phyloP scores from a whole-genome alignment of 2,888 invertebrate genomes.

The Listrodromus nycthemerus region DNA sequence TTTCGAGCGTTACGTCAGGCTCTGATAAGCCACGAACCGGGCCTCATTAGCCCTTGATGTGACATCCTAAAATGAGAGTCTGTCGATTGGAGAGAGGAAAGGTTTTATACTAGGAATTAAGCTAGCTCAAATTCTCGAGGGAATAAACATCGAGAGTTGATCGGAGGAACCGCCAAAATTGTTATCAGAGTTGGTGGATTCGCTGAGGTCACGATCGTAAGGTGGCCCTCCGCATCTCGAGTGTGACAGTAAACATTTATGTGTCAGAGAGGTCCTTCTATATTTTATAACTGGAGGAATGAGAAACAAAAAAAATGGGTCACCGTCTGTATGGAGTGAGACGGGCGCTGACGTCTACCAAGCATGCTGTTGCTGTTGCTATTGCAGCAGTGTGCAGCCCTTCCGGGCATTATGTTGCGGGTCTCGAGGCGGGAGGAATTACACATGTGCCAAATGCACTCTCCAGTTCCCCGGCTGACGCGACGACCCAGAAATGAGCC shows the following conservation, averaged over 20 bases:
- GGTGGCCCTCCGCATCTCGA: slow-evolving; percentile 22
- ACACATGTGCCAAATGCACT: slow-evolving; percentile 73
- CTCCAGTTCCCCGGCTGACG: slow-evolving; percentile 76
- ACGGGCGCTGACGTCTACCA: slow-evolving; percentile 29
- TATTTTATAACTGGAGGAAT: slow-evolving; percentile 23
- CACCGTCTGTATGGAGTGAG: slow-evolving; percentile 40
- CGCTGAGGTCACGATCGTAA: slow-evolving; percentile 19
- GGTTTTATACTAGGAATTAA: not conserved
- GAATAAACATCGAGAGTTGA: not conserved
- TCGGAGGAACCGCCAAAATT: slow-evolving; percentile 11
- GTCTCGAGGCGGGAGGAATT: slow-evolving; percentile 21
- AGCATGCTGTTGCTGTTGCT: not conserved
- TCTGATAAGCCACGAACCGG: not conserved
- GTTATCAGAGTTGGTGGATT: slow-evolving; percentile 6
- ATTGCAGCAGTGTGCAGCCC: slow-evolving; percentile 40
- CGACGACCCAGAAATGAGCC: slow-evolving; percentile 76
- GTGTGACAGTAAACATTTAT: slow-evolving; percentile 56
- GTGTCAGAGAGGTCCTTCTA: slow-evolving; percentile 19
- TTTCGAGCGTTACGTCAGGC: not conserved
- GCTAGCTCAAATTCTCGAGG: not conserved
- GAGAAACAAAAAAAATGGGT: slow-evolving; percentile 54
- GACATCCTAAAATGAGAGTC: not conserved
- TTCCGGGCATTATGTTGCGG: slow-evolving; percentile 48
- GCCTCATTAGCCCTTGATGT: too few species aligned
- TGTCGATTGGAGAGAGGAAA: not conserved